These are phyloP conservation scores for Lota lota DNA, from an alignment of 2,113 vertebrate species.

Conservation along the genomic window DNA sequence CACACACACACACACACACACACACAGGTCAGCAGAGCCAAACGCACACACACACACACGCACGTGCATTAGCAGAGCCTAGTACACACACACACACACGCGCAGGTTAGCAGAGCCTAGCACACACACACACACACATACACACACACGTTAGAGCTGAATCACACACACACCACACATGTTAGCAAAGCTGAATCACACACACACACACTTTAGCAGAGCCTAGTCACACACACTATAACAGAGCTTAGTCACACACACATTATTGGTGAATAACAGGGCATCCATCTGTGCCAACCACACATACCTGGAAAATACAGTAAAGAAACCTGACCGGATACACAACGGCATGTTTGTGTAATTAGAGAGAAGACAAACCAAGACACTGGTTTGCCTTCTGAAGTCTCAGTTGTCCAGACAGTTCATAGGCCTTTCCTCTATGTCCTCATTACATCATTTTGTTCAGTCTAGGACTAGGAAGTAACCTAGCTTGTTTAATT, in stretches of 20 bases:
- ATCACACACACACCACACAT: constrained; percentile 9
- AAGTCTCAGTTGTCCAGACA: constrained; percentile 30
- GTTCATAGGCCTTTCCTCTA: no score
- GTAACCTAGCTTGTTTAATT: background rate
- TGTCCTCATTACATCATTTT: constrained; percentile 39
- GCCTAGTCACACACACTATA: background rate
- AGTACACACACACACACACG: no score
- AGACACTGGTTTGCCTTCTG: no score
- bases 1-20: no score
- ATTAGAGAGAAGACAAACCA: constrained; percentile 56
- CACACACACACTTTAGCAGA: background rate
- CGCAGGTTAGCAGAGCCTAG: no score
- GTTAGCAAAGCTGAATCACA: no score
- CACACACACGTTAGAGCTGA: no score
- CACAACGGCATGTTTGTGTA: constrained; percentile 49
- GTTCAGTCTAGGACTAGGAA: constrained; percentile 13
- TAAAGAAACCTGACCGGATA: constrained; percentile 9
- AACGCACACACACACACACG: no score
- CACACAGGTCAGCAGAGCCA: no score
- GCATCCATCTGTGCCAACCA: constrained; percentile 3
- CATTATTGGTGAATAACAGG: background rate
- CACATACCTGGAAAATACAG: constrained; percentile 1
- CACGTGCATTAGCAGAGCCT: no score
- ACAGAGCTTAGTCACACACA: background rate
- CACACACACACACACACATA: no score